phyloP scores from a whole-genome alignment of 2,797 vertebrate genomes.

The Eidolon dupreanum region DNA sequence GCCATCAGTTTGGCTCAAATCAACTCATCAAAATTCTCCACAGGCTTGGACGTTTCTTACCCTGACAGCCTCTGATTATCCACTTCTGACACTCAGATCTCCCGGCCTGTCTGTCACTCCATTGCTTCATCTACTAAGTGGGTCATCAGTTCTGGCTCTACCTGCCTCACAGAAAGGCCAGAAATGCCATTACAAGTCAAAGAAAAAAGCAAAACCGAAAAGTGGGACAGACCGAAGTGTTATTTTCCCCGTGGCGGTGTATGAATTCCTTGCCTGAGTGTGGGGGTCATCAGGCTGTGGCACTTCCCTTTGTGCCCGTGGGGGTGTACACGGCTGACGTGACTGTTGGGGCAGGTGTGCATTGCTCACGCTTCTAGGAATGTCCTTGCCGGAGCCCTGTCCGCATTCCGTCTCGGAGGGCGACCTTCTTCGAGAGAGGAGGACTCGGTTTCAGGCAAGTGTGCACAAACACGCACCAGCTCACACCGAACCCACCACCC shows the following conservation, averaged over 20 bases:
- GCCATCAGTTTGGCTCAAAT: too few relatives aligned
- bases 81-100: background rate
- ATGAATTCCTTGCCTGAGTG: background rate
- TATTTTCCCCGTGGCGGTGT: fast-evolving
- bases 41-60: too few relatives aligned
- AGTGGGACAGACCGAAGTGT: background rate
- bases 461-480: background rate
- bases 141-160: background rate
- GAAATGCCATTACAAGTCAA: background rate
- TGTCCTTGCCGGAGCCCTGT: background rate
- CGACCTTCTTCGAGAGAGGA: background rate
- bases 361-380: background rate
- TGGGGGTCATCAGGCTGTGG: background rate
- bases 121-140: background rate
- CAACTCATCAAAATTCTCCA: too few relatives aligned
- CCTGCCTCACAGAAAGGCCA: background rate
- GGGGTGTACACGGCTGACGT: background rate
- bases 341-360: background rate
- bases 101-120: background rate
- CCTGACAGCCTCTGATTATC: too few relatives aligned
- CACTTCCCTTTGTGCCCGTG: background rate
- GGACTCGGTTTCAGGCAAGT: too few relatives aligned
- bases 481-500: background rate
- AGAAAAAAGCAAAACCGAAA: background rate
- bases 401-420: background rate